Base-by-base conservation (phyloP, 2,113 vertebrate genomes). In the Dasypus novemcinctus region DNA sequence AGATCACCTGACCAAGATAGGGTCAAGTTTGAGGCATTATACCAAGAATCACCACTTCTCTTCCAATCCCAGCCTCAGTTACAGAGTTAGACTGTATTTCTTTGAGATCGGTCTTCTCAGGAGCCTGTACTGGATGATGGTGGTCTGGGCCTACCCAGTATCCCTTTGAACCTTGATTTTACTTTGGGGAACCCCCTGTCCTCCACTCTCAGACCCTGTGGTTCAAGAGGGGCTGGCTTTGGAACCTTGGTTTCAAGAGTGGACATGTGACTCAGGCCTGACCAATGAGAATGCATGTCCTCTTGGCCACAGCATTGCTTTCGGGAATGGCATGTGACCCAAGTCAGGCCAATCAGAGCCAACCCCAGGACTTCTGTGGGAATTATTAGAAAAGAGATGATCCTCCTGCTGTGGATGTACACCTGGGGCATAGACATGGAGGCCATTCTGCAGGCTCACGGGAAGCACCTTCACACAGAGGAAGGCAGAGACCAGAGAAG, bases 91-190 rank as follows among this genome's bases (percentile, higher is more conserved):
- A 57, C 23, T 3, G 21, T 41, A 33, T 9, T 2, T 54, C 38
- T 41, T 52, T 20, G 46, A 46, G 66, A 33, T 11, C 25, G 29
- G n/a, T 8, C 21, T 61, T 43, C 81, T 33, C 13, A 2, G 81
- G 46, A 54, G 23, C 9, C n/a, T 7, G 0, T 2, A 5, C 25
- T 2, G 2, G 46, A 7, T 1, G 15, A 3, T 0, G 0, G 23
- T 23, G 79, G n/a, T 3, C 66, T 85, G 13, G 69, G 46, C 57
- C n/a, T 36, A 29, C 7, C 43, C 7, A 7, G 46, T 15, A 49
- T 78, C 49, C 29, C 27, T 78, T 71, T 0, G 14, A 38, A 49
- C 5, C 41, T 69, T 4, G 11, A 11, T 29, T 83, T 74, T 7
- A 23, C 49, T 74, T 43, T 36, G 57, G 25, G 29, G 46, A 72